Evolutionary conservation across 2,113 vertebrate genomes (phyloP).

Genomic region (Saiga tatarica): DNA sequence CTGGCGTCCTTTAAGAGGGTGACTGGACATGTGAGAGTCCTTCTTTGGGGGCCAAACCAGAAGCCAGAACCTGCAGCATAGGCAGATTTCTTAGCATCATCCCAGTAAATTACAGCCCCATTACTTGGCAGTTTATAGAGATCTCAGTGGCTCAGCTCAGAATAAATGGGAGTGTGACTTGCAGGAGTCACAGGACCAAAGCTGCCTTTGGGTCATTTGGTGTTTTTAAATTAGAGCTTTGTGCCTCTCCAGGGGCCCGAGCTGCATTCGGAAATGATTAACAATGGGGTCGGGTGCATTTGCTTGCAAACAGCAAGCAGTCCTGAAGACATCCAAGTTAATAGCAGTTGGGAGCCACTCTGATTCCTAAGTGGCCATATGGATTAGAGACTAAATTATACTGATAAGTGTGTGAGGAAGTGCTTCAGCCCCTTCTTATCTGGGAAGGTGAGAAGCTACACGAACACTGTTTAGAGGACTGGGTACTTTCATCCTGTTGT

Average conservation of each 20-base stretch:
- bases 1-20: background rate
- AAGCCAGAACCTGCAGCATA: background rate
- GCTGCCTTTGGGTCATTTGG: background rate
- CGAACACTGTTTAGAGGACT: background rate
- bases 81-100: background rate
- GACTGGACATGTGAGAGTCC: background rate
- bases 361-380: constrained; percentile 19
- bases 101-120: background rate
- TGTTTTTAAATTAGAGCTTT: background rate
- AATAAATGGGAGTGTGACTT: background rate
- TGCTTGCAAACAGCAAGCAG: background rate
- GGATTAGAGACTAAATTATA: constrained; percentile 21
- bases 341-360: background rate
- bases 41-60: background rate
- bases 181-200: background rate
- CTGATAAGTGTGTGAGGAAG: background rate
- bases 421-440: background rate
- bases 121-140: background rate
- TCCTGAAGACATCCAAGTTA: background rate
- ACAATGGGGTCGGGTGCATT: background rate
- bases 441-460: background rate
- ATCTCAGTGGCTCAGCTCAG: background rate
- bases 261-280: constrained; percentile 1
- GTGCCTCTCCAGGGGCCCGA: background rate
- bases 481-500: background rate